Evolutionary conservation across 2,113 vertebrate genomes (phyloP).

Genomic region (Agapornis roseicollis): DNA sequence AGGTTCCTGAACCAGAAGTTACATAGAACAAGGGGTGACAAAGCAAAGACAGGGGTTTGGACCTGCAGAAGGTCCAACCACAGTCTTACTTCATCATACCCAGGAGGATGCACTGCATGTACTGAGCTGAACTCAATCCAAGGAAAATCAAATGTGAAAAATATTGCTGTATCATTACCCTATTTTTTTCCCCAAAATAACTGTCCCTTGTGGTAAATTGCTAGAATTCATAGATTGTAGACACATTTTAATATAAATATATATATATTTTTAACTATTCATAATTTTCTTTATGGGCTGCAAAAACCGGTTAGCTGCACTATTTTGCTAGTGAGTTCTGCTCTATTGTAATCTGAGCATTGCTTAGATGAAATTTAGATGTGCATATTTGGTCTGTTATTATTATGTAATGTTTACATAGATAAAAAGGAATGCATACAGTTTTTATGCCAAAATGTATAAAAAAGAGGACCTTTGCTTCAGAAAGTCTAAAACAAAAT

Average conservation of each 20-base stretch:
- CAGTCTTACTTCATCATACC: neutral
- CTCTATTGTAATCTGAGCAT: neutral
- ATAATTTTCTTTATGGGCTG: neutral
- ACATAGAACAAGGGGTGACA: neutral
- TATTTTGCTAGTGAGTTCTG: neutral
- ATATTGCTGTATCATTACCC: neutral
- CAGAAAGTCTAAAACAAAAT: neutral
- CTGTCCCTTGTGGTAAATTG: neutral
- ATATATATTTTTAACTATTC: neutral
- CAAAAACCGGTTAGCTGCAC: neutral
- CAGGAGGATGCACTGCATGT: neutral
- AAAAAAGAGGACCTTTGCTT: neutral
- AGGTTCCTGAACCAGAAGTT: neutral
- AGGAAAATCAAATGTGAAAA: neutral
- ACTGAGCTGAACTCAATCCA: neutral
- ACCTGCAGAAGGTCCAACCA: neutral
- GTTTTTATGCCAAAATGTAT: neutral
- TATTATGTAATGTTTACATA: neutral
- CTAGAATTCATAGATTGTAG: neutral
- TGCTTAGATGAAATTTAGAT: neutral
- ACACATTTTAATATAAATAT: neutral
- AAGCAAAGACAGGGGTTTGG: neutral
- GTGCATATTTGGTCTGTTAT: neutral
- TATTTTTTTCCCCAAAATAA: neutral
- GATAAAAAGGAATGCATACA: neutral